A percentile compares a stretch with the other conserved stretches of the same genome.
Conservation (phyloP, 2,888 invertebrate genomes). For the Trilocha varians region DNA sequence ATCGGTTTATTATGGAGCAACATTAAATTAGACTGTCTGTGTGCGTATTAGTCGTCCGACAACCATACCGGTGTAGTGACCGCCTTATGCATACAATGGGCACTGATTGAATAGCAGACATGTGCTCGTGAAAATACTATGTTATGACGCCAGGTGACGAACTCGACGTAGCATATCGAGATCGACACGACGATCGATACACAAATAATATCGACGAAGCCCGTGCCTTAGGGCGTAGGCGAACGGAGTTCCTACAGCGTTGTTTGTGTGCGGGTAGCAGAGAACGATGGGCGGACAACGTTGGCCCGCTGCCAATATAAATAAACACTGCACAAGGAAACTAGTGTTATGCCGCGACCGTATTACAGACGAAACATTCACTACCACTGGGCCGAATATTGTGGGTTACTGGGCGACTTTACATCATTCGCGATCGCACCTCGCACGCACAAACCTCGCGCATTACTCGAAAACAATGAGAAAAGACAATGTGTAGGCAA, state of each 20-base stretch:
- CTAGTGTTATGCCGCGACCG: slow-evolving; percentile 73
- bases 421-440: slow-evolving; percentile 21
- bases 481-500: slow-evolving; percentile 6
- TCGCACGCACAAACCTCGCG: slow-evolving; percentile 5
- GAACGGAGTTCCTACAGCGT: slow-evolving; percentile 40
- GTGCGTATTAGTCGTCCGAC: slow-evolving; percentile 10
- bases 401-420: slow-evolving; percentile 66
- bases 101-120: slow-evolving; percentile 38
- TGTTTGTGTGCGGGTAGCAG: slow-evolving; percentile 46
- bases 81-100: slow-evolving; percentile 45
- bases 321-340: slow-evolving; percentile 73
- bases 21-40: neutral
- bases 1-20: neutral
- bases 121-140: slow-evolving; percentile 31
- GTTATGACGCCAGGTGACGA: slow-evolving; percentile 56
- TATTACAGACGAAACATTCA: slow-evolving; percentile 71
- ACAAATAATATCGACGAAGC: slow-evolving; percentile 46
- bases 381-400: slow-evolving; percentile 67
- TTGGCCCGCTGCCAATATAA: slow-evolving; percentile 65
- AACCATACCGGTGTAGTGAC: slow-evolving; percentile 17
- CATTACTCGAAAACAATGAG: slow-evolving; percentile 12
- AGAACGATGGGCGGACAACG: slow-evolving; percentile 60
- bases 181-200: slow-evolving; percentile 50
- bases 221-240: slow-evolving; percentile 44
- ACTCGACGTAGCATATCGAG: slow-evolving; percentile 46